These are phyloP conservation scores for Microctenopoma stevenorrisi DNA, from an alignment of 2,797 vertebrate genomes.

Conservation along the genomic window DNA sequence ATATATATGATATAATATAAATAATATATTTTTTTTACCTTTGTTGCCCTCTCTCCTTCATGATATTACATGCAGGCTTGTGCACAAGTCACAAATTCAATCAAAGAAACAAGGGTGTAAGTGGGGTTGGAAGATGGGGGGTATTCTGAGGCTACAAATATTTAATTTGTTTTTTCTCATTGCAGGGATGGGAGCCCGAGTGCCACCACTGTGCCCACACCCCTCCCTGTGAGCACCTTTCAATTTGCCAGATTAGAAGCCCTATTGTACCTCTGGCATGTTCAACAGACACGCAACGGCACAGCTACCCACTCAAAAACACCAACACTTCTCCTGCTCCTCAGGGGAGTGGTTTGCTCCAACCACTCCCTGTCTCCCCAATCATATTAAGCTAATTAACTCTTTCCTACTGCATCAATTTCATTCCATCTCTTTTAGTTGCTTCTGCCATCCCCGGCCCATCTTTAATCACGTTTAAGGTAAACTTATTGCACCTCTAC, in stretches of 20 bases:
- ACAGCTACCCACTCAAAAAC: constrained; percentile 43
- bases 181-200: constrained; percentile 68
- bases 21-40: neutral
- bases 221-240: constrained; percentile 73
- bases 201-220: constrained; percentile 61
- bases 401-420: constrained; percentile 66
- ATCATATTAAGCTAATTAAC: constrained; percentile 83
- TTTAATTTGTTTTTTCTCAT: constrained; percentile 81
- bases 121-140: constrained; percentile 21
- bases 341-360: constrained; percentile 18
- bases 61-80: constrained; percentile 41
- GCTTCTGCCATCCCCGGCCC: constrained; percentile 30
- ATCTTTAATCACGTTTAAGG: constrained; percentile 73
- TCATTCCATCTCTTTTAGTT: constrained; percentile 69
- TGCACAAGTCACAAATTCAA: constrained; percentile 69
- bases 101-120: constrained; percentile 58
- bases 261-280: constrained; percentile 70
- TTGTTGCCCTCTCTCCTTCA: constrained; percentile 19
- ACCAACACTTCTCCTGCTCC: constrained; percentile 38
- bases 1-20: no score
- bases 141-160: constrained; percentile 63
- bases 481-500: constrained; percentile 52
- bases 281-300: constrained; percentile 57
- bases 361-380: constrained; percentile 68
- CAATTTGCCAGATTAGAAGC: constrained; percentile 84